Conservation (phyloP, 2,888 invertebrate species). For the Caenorhabditis uteleia region DNA sequence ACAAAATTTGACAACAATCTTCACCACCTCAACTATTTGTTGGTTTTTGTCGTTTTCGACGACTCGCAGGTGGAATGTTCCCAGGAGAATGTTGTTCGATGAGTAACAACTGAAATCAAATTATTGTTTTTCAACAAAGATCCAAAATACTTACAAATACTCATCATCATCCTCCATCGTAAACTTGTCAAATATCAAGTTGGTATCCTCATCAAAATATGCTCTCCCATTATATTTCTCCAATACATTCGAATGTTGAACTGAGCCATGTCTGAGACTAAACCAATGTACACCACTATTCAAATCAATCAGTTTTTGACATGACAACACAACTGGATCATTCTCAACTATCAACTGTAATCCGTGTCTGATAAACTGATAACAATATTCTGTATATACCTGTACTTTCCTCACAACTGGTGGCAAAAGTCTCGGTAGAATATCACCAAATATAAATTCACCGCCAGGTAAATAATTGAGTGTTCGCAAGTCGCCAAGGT, state of each 20-base stretch:
- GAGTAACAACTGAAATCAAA: slow-evolving; percentile 41
- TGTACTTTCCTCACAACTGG: slow-evolving; percentile 38
- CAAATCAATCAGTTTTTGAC: slow-evolving; percentile 33
- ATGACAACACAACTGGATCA: slow-evolving; percentile 41
- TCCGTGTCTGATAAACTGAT: no score
- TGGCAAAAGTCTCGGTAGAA: slow-evolving; percentile 41
- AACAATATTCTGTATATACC: slow-evolving; percentile 2
- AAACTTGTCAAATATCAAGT: slow-evolving; percentile 23
- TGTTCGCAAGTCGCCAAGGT: slow-evolving; percentile 34
- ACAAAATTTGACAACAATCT: slow-evolving; percentile 41
- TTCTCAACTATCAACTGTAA: slow-evolving; percentile 27
- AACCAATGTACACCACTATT: slow-evolving; percentile 47
- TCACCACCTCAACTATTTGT: slow-evolving; percentile 33
- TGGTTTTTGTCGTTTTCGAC: slow-evolving; percentile 38
- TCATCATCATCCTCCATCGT: slow-evolving; percentile 32
- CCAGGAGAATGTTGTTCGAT: slow-evolving; percentile 40
- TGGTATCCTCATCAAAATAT: slow-evolving; percentile 33
- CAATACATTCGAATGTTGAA: slow-evolving; percentile 17
- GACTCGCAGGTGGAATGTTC: slow-evolving; percentile 42
- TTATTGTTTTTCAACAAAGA: background rate
- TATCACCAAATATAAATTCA: slow-evolving; percentile 46
- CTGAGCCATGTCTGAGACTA: slow-evolving; percentile 13
- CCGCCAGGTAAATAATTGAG: slow-evolving; percentile 46
- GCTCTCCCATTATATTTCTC: slow-evolving; percentile 10
- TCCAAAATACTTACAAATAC: slow-evolving; percentile 23